Base-by-base conservation (phyloP, 1,140 invertebrate genomes). In the Hetaerina americana region DNA sequence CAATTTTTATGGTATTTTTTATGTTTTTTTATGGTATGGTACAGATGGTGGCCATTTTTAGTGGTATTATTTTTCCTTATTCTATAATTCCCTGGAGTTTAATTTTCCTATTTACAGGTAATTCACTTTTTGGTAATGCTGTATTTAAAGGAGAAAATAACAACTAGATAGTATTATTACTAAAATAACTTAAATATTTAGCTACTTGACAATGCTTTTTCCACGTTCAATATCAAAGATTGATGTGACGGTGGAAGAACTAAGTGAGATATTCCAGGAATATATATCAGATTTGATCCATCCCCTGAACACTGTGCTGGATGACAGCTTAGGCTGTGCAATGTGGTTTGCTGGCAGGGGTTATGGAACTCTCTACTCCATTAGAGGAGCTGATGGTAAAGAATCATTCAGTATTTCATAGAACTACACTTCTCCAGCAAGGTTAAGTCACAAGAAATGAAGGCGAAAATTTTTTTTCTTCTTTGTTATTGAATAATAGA, bases 341-440 rank as follows among this genome's bases (percentile, higher is more conserved):
- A 83, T 98, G 22, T 99, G 95, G 95, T 99, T 98, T 88, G 96
- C 95, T 49, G 89, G 92, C 69, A 82, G 88, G 78, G 94, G 89
- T 12, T 75, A 82, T 75, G 91, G 92, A 0, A 28, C 57, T n/a
- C 27, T 82, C 1, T 76, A 75, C 69, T 74, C 79, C 27, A 57
- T 24, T 67, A 27, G 31, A 12, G 15, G 10, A 57, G 72, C 68
- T 74, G 70, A 74, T 77, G 76, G 80, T 74, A 75, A 80, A 27
- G 66, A 71, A 26, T 24, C 26, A 71, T 27, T 24, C 26, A 72
- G 6, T 2, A 28, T 18, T 2, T 68, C 66, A 71, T 70, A 40
- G 74, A 71, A 29, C 73, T 88, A 88, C 75, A 79, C 79, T 66
- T 90, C 89, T 68, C 81, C 86, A 26, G 87, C 88, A 71, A 87